Conservation (phyloP, 2,797 vertebrate species). For the Rhabdophis nuchalis region DNA sequence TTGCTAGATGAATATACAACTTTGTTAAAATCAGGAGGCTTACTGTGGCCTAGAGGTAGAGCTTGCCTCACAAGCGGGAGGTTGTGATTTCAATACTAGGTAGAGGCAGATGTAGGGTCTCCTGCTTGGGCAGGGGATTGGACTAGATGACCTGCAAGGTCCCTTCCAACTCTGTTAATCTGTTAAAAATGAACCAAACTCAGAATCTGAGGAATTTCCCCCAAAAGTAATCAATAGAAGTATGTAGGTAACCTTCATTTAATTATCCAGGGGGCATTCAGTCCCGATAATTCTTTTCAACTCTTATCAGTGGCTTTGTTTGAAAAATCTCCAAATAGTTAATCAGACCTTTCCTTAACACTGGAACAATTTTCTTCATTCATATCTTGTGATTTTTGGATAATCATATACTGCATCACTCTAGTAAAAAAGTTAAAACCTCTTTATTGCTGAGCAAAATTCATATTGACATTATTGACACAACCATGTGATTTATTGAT, state of each 20-base stretch:
- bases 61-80: no score
- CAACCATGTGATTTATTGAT: background rate
- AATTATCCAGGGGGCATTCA: background rate
- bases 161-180: no score
- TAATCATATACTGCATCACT: background rate
- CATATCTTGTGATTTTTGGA: background rate
- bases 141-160: no score
- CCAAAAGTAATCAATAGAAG: background rate
- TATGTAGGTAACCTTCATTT: background rate
- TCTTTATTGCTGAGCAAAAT: background rate
- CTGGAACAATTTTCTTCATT: background rate
- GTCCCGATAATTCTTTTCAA: background rate
- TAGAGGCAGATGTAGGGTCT: no score
- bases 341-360: background rate
- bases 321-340: background rate
- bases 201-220: background rate
- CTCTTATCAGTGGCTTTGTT: background rate
- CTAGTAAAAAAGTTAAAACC: background rate
- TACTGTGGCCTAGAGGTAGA: no score
- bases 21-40: background rate
- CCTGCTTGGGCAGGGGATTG: no score
- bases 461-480: background rate
- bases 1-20: background rate
- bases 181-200: background rate
- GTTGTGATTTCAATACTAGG: no score